Base-by-base conservation (phyloP, 2,113 vertebrate genomes). In the Mus pahari region DNA sequence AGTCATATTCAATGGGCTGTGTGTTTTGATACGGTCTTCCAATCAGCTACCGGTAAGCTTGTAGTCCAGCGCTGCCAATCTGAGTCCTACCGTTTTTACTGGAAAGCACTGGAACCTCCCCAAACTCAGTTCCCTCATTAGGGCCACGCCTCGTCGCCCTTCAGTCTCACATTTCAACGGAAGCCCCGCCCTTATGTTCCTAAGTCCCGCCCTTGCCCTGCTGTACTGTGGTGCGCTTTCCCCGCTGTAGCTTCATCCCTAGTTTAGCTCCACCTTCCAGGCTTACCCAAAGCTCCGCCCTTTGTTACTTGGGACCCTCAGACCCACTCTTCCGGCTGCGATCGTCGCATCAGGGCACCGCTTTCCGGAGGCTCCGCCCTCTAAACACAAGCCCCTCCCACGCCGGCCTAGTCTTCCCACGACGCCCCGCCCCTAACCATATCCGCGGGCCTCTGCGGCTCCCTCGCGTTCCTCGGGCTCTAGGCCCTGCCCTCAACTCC, bases 401-500 rank as follows among this genome's bases (percentile, higher is more conserved):
- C 22, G 1, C 62, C 16, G 24, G 24, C 12, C 88, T 60, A 55
- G 60, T 94, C 75, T 16, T 75, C 71, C 75, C 58, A 28, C 31
- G 28, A 55, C 33, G 75, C 87, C 81, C 93, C 79, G 31, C 91
- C 64, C 73, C 71, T 55, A 50, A 33, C 75, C 86, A 48, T 4
- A 75, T 66, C 66, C 11, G 36, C 53, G 0, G 45, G 84, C 48
- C 92, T 50, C 48, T 60, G 66, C 45, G 74, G 75, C 81, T 74
- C 26, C 60, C 66, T 60, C 22, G 36, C 36, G 8, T 92, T 82
- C 75, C 48, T 77, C 66, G 5, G 19, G 86, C 53, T 94, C 82
- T 48, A 14, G 66, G 79, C 71, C 91, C 94, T 64, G 96, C 97
- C 97, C 83, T 82, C 82, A 45, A 24, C n/a, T 74, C 89, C 95